Percentiles rank a stretch among this genome's conserved stretches.
Conservation (phyloP, 2,113 vertebrate species). For the Cepphus grylle region DNA sequence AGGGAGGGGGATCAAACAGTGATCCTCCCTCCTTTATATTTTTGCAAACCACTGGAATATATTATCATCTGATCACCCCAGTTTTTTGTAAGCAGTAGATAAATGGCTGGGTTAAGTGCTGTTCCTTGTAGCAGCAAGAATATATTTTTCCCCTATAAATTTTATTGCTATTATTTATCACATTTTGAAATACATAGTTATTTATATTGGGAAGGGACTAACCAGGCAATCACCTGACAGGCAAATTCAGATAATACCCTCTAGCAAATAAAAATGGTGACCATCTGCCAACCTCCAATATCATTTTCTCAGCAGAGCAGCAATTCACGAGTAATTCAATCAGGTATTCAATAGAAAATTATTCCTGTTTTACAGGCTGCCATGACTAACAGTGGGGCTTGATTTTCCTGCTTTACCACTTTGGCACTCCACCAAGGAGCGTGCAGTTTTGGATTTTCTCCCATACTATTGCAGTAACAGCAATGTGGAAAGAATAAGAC, state of each 20-base stretch:
- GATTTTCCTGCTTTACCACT: constrained; percentile 35
- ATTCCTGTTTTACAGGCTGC: constrained; percentile 42
- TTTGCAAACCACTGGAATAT: neutral
- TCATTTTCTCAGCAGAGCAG: constrained; percentile 51
- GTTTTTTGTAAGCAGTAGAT: neutral
- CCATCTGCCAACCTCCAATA: constrained; percentile 35
- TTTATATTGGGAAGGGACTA: constrained; percentile 27
- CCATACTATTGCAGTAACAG: neutral
- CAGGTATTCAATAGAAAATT: constrained; percentile 61
- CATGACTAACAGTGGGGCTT: neutral
- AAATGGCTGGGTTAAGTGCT: constrained; percentile 32
- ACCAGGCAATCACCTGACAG: constrained; percentile 30
- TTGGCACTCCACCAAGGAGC: neutral
- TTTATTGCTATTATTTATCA: constrained; percentile 62
- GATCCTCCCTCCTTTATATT: neutral
- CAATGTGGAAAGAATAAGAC: neutral
- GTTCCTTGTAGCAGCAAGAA: constrained; percentile 10
- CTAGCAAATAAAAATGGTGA: constrained; percentile 52
- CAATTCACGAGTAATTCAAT: constrained; percentile 63
- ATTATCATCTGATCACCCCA: neutral
- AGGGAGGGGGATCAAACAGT: neutral
- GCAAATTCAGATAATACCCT: constrained; percentile 38
- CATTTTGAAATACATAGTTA: constrained; percentile 24
- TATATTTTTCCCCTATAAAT: neutral
- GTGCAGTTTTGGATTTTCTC: neutral